Evolutionary conservation across 2,888 invertebrate species (phyloP), one percentile per base, ranked within the genome.

Genomic region (Agrilus cyanescens): DNA sequence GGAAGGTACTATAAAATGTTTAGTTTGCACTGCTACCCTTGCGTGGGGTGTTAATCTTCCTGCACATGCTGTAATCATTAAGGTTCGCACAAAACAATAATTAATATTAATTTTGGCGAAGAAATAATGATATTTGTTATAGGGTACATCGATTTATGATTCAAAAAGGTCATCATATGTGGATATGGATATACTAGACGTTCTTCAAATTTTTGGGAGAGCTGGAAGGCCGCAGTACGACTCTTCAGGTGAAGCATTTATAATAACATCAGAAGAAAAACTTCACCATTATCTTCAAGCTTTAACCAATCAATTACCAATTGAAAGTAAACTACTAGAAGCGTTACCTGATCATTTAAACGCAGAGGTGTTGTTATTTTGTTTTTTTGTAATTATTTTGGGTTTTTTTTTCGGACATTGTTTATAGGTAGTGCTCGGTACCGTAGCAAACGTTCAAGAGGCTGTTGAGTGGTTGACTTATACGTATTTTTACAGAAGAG

Each of bases 31-130:
- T 0, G 89, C 98, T 0, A 99, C 98, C 0, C 71, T 99, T 25
- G 98, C 98, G 18, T 99, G 98, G 98, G 98, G 98, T 53, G 97
- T 99, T 4, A 99, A 99, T 70, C 73, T 99, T 50, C 98, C 98
- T 0, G 98, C 98, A 0, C 96, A 97, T 64, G 96, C 93, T 25
- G 97, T 98, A 49, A 80, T 98, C 38, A 95, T 95, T 50, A 82
- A 87, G 67, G 90, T 88, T 68, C 65, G 68, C 47, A 36, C 38
- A 15, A 12, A 33, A 16, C 4, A 33, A 33, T n/a, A n/a, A n/a
- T n/a, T n/a, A n/a, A n/a, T n/a, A n/a, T n/a, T n/a, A n/a, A n/a
- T n/a, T n/a, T n/a, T n/a, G 12, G n/a, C n/a, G n/a, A n/a, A n/a
- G n/a, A n/a, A n/a, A n/a, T n/a, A n/a, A n/a, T n/a, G n/a, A 12